Base-by-base conservation (phyloP, 2,797 vertebrate genomes). In the Catamblyrhynchus diadema region DNA sequence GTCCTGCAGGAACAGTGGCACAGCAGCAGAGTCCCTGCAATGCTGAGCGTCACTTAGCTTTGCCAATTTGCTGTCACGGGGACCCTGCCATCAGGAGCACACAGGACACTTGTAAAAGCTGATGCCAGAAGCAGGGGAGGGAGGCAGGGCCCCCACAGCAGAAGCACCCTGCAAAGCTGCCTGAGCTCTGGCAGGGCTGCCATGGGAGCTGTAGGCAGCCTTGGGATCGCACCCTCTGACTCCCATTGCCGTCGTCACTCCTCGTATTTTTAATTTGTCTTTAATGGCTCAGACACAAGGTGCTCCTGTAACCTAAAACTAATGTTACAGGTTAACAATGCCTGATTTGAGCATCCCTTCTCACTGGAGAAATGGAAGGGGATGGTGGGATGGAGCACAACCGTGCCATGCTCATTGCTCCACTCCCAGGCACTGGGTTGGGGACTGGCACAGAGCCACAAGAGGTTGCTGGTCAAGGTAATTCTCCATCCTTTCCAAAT, bases 341-440 rank as follows among this genome's bases (percentile, higher is more conserved):
- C 50, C 69, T 33, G 30, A 35, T 65, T 25, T 61, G 57, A 44
- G 14, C 32, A 51, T 6, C 41, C 50, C 57, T 86, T 37, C 54
- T 51, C 56, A 2, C 41, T 24, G 51, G 56, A 53, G 51, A 51
- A 64, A 35, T 14, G n/a, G 35, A 27, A 25, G 3, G 12, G 14
- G 12, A 8, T 27, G 37, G 44, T 33, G 27, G 57, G 48, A 50
- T 12, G 41, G n/a, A 70, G n/a, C 3, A 0, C 25, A 33, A 25
- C 14, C 0, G 0, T 33, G 14, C 53, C 0, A 0, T 3, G 54
- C 30, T 50, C 3, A 1, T 33, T 22, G 57, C 35, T 57, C 28
- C 42, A 50, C 50, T 71, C 35, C 69, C 33, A 11, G 62, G 23
- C 44, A 9, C 16, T 0, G 1, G 18, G 23, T 0, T 71, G 47